Conservation (phyloP, 2,113 vertebrate genomes). For the Bagarius yarrelli region DNA sequence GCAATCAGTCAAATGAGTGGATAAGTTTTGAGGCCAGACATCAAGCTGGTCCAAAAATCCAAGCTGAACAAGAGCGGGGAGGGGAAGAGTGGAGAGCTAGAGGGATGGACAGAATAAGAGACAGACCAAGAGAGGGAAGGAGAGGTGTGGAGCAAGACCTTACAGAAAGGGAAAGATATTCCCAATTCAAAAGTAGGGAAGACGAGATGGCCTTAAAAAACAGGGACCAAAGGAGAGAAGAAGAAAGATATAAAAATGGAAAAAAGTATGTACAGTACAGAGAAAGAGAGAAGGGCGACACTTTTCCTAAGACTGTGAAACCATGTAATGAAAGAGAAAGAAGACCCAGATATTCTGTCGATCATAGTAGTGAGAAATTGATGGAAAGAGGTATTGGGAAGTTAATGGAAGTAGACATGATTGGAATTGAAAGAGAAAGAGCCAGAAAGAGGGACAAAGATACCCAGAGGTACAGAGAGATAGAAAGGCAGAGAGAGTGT, state of each 20-base stretch:
- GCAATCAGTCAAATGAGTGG: conserved; percentile 59
- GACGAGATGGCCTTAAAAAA: conserved; percentile 52
- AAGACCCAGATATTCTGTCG: neutral
- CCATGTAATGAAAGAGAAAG: conserved; percentile 40
- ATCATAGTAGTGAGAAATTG: conserved; percentile 28
- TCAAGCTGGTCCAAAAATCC: conserved; percentile 48
- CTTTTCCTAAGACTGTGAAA: conserved; percentile 64
- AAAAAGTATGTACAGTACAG: conserved; percentile 38
- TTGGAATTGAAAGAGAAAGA: conserved; percentile 39
- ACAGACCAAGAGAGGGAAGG: conserved; percentile 46
- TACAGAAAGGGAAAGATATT: conserved; percentile 42
- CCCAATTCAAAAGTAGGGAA: conserved; percentile 46
- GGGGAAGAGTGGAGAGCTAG: conserved; percentile 56
- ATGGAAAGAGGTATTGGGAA: conserved; percentile 25
- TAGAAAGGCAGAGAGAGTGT: conserved; percentile 40
- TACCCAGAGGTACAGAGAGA: conserved; percentile 42
- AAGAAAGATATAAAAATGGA: conserved; percentile 48
- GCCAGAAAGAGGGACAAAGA: conserved; percentile 48
- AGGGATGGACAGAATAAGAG: conserved; percentile 55
- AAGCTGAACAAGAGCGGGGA: conserved; percentile 55
- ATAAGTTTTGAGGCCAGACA: conserved; percentile 61
- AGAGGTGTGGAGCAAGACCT: conserved; percentile 49
- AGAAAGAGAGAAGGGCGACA: conserved; percentile 62
- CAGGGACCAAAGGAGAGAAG: conserved; percentile 43
- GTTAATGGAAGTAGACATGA: neutral